phyloP scores from a whole-genome alignment of 2,888 invertebrate genomes.

The Drosophila paranaensis region DNA sequence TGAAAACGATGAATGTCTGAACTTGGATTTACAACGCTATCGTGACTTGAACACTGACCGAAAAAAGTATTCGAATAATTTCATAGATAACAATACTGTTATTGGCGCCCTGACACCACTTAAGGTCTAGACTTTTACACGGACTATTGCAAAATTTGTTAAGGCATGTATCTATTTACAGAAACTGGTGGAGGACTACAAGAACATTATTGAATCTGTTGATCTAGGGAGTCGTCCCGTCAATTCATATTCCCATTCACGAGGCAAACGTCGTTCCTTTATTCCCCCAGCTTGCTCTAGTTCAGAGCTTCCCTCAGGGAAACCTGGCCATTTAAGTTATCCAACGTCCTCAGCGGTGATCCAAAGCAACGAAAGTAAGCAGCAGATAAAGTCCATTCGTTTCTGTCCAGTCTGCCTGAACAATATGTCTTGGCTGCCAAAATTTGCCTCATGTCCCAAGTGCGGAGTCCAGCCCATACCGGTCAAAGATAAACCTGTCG shows the following conservation, averaged over 20 bases:
- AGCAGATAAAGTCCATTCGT: conserved; percentile 51
- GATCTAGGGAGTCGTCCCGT: neutral
- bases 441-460: conserved; percentile 84
- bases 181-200: conserved; percentile 57
- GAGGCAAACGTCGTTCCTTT: no score
- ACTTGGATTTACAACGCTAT: conserved; percentile 74
- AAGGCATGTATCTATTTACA: conserved; percentile 4
- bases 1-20: conserved; percentile 49
- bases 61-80: conserved; percentile 10
- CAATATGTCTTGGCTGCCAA: conserved; percentile 83
- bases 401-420: conserved; percentile 80
- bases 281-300: neutral
- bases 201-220: conserved; percentile 20
- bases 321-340: neutral
- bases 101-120: neutral
- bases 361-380: neutral
- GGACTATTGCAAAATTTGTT: neutral
- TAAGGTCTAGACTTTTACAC: neutral
- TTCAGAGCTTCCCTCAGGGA: neutral
- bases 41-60: conserved; percentile 50
- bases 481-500: conserved; percentile 55
- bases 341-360: neutral
- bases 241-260: neutral
- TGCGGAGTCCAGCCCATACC: conserved; percentile 80
- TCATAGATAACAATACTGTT: neutral